phyloP scores from a whole-genome alignment of 2,113 vertebrate species.

The Trogon melanurus region DNA sequence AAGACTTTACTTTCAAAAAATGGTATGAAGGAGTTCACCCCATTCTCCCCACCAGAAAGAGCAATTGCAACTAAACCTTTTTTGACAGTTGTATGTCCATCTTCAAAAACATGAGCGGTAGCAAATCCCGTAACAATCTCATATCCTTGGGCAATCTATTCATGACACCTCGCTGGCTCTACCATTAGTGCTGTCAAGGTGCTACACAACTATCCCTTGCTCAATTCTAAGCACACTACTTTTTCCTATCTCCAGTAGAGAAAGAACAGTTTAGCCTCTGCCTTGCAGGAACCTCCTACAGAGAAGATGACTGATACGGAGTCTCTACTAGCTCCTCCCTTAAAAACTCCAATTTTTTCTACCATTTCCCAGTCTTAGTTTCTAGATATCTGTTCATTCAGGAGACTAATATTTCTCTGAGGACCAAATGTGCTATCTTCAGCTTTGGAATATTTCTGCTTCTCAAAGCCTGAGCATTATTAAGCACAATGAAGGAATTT shows the following conservation, averaged over 20 bases:
- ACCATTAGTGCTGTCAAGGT: neutral
- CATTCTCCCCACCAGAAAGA: neutral
- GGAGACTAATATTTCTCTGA: neutral
- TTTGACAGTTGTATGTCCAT: neutral
- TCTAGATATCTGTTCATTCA: neutral
- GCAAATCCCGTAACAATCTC: neutral
- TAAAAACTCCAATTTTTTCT: neutral
- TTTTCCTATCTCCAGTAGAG: neutral
- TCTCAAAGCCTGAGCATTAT: neutral
- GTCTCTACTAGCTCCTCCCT: neutral
- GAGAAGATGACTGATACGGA: neutral
- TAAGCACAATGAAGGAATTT: conserved; percentile 6
- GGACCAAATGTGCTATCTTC: neutral
- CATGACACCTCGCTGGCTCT: neutral
- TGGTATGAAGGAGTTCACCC: neutral
- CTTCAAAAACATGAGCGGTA: neutral
- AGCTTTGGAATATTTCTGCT: neutral
- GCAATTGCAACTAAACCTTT: neutral
- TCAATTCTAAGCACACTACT: conserved; percentile 1
- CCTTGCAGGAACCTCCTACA: neutral
- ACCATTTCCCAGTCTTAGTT: neutral
- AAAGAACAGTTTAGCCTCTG: neutral
- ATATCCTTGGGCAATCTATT: neutral
- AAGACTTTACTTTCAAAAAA: neutral
- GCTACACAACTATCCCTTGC: neutral